Percentiles rank a stretch among this genome's conserved stretches.
phyloP scores from a whole-genome alignment of 2,888 invertebrate genomes.

The Drosophila neonasuta region DNA sequence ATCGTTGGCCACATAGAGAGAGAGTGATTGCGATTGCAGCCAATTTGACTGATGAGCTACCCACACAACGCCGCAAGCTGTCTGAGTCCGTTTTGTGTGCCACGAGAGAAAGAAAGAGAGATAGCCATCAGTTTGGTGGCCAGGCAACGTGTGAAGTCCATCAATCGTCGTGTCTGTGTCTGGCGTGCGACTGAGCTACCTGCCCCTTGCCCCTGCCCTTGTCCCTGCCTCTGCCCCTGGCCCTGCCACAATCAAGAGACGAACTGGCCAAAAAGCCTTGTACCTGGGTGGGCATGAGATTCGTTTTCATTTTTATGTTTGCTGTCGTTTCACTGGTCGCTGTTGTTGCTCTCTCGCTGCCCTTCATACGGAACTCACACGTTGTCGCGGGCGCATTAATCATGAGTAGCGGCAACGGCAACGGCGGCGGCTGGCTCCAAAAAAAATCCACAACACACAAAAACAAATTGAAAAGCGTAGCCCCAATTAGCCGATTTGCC shows the following conservation, averaged over 20 bases:
- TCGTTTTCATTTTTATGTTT: constrained; percentile 74
- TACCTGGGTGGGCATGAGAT: constrained; percentile 71
- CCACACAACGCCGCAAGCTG: constrained; percentile 67
- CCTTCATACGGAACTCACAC: constrained; percentile 75
- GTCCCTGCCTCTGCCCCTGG: constrained; percentile 1
- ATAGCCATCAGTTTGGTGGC: constrained; percentile 6
- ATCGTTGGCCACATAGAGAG: constrained; percentile 28
- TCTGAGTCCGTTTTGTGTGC: constrained; percentile 31
- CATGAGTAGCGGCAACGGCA: constrained; percentile 36
- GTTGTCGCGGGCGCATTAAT: constrained; percentile 75
- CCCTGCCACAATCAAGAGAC: constrained; percentile 4
- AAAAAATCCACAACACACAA: constrained; percentile 39
- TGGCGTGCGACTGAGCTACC: constrained; percentile 69
- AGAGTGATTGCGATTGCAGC: constrained; percentile 57
- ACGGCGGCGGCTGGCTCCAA: constrained; percentile 22
- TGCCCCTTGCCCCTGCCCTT: constrained; percentile 22
- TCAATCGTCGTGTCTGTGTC: constrained; percentile 70
- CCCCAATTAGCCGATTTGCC: constrained; percentile 57
- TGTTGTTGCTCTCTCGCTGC: too few species aligned
- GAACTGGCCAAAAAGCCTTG: constrained; percentile 31
- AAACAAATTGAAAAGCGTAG: constrained; percentile 37
- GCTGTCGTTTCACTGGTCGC: constrained; percentile 37
- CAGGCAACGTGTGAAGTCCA: constrained; percentile 77
- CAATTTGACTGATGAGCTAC: constrained; percentile 77
- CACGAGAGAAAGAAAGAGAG: constrained; percentile 12